Evolutionary conservation across 2,888 invertebrate species (phyloP).

Genomic region (Pachymerium ferrugineum): DNA sequence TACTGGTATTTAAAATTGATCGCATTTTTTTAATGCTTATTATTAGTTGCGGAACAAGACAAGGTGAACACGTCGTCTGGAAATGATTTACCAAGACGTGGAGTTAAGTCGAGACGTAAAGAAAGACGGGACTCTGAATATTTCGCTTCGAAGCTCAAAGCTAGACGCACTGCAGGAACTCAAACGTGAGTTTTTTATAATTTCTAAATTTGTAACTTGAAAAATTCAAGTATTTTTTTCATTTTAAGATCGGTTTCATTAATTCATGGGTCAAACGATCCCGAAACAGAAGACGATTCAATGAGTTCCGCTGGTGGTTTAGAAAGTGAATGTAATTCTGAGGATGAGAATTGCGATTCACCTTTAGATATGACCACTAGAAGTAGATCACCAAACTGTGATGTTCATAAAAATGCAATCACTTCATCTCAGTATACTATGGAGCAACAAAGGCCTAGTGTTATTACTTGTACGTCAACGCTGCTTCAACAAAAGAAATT

Average conservation of each 20-base stretch:
- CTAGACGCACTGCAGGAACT: slow-evolving; percentile 25
- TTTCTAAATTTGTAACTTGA: not conserved
- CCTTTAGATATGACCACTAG: slow-evolving; percentile 42
- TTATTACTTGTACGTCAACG: slow-evolving; percentile 57
- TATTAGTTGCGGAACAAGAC: slow-evolving; percentile 4
- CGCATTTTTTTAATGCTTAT: not conserved
- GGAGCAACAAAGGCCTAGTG: slow-evolving; percentile 54
- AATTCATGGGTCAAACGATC: not conserved
- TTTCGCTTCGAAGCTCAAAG: not conserved
- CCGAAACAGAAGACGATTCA: not conserved
- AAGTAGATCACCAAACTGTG: slow-evolving; percentile 34
- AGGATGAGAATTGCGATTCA: slow-evolving; percentile 34
- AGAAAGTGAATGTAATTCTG: not conserved
- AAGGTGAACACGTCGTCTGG: not conserved
- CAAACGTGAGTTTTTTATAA: slow-evolving; percentile 8
- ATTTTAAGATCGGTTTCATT: not conserved
- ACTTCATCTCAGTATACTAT: not conserved
- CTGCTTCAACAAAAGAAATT: slow-evolving; percentile 30
- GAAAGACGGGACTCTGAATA: slow-evolving; percentile 17
- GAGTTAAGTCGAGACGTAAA: slow-evolving; percentile 15
- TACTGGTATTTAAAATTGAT: not conserved
- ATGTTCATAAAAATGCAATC: not conserved
- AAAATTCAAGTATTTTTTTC: not conserved
- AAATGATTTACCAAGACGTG: not conserved
- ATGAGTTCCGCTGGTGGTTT: not conserved